Evolutionary conservation across 2,888 invertebrate species (phyloP), one percentile per base, ranked within the genome.

Genomic region (Eurytoma adleriae): DNA sequence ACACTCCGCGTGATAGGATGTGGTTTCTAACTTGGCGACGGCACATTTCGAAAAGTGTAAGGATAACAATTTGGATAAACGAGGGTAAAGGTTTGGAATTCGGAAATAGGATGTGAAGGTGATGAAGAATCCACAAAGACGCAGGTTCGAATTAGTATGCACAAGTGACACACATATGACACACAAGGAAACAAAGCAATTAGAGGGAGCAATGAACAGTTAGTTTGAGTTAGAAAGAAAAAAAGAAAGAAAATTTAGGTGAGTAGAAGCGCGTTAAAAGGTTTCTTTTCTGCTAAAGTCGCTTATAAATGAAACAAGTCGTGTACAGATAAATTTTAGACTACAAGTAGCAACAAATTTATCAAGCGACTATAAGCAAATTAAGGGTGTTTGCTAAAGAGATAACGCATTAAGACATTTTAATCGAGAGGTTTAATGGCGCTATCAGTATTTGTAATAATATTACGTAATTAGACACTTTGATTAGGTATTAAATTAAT

Each of bases 231-330:
- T 89, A 88, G 85, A 86, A 84, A 87, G 85, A 88, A 86, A 84
- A 84, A 85, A 85, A 86, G 40, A 86, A 86, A 83, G 87, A 87
- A 89, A 89, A 88, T 84, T 83, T 84, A 85, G 83, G 86, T 89
- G 83, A 89, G 87, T 88, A 88, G 84, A 89, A 89, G 89, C 88
- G 85, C 85, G 87, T 86, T 87, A 83, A 84, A 10, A 84, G 71
- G 84, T 80, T 70, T 79, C 12, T 16, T 74, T 64, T 77, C 79
- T 80, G 24, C 7, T 74, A 57, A 56, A 82, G 56, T 80, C 70
- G 77, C 78, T 78, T 77, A 70, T 69, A n/a, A 18, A 54, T 64
- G 3, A n/a, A 75, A 75, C 57, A 48, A 13, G 13, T 18, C 68
- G 30, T 50, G 14, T 66, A 13, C 16, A 20, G 12, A 54, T 30